These are phyloP conservation scores for Neoarius graeffei DNA, from an alignment of 2,113 vertebrate species.

Conservation along the genomic window DNA sequence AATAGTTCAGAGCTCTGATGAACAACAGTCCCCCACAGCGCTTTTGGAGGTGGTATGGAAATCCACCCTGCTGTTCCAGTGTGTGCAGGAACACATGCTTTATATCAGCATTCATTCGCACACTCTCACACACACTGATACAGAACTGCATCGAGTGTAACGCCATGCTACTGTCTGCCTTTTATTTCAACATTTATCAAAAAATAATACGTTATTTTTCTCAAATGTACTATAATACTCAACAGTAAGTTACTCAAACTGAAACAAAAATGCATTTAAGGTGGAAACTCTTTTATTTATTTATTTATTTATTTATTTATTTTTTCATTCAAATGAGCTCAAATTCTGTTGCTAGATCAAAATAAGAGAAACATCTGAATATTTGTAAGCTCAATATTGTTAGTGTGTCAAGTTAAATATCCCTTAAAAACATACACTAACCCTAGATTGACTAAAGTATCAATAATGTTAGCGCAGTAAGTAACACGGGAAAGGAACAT, in stretches of 20 bases:
- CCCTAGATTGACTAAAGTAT: not conserved
- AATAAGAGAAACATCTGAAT: not conserved
- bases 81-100: slow-evolving; percentile 67
- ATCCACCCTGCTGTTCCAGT: slow-evolving; percentile 66
- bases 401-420: not conserved
- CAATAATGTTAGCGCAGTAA: not conserved
- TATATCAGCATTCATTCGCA: slow-evolving; percentile 62
- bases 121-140: not conserved
- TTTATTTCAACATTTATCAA: not conserved
- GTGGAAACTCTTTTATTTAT: not conserved
- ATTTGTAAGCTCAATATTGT: not conserved
- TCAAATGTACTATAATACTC: not conserved
- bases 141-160: not conserved
- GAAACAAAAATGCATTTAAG: too few species aligned
- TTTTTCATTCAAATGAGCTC: not conserved
- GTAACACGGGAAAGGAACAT: not conserved
- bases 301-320: not conserved
- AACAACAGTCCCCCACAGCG: slow-evolving; percentile 63
- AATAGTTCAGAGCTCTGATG: slow-evolving; percentile 73
- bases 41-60: slow-evolving; percentile 58
- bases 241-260: not conserved
- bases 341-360: not conserved
- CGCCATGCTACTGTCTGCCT: not conserved
- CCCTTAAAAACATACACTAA: not conserved
- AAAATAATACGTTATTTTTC: not conserved